A percentile compares a stretch with the other conserved stretches of the same genome.
Conservation (phyloP, 2,888 invertebrate genomes). For the Chironomus tentans region DNA sequence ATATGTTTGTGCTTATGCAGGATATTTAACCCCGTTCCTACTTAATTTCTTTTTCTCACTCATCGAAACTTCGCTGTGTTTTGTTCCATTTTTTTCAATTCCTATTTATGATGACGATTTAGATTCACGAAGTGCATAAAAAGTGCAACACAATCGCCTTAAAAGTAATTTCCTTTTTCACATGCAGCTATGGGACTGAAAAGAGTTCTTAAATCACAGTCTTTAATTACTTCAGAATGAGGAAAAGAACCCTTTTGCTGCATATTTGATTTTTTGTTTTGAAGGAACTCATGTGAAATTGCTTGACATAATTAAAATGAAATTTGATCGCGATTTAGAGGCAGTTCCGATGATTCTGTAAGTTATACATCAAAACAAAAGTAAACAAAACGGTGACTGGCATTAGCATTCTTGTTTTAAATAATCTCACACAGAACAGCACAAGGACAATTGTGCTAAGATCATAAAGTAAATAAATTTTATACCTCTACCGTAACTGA, state of each 20-base stretch:
- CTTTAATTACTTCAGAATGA: too few species aligned
- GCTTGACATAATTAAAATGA: background rate
- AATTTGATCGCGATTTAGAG: slow-evolving; percentile 17
- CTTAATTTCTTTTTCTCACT: background rate
- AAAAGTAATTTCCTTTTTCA: background rate
- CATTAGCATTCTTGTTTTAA: too few species aligned
- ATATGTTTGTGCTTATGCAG: background rate
- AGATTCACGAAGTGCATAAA: background rate
- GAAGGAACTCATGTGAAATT: too few species aligned
- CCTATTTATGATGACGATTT: background rate
- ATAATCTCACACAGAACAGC: too few species aligned
- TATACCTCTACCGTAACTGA: background rate
- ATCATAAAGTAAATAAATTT: background rate
- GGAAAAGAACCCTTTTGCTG: too few species aligned
- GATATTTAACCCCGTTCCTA: background rate
- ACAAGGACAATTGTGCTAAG: background rate
- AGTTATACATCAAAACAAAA: slow-evolving; percentile 25
- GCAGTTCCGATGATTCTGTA: slow-evolving; percentile 5
- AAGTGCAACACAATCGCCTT: background rate
- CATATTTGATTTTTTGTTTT: too few species aligned
- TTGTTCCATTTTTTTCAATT: background rate
- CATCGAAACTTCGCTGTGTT: background rate
- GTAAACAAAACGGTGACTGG: background rate
- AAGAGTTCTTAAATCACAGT: too few species aligned
- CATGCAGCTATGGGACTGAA: background rate